Evolutionary conservation across 2,797 vertebrate species (phyloP).

Genomic region (Phylloscopus collybita): DNA sequence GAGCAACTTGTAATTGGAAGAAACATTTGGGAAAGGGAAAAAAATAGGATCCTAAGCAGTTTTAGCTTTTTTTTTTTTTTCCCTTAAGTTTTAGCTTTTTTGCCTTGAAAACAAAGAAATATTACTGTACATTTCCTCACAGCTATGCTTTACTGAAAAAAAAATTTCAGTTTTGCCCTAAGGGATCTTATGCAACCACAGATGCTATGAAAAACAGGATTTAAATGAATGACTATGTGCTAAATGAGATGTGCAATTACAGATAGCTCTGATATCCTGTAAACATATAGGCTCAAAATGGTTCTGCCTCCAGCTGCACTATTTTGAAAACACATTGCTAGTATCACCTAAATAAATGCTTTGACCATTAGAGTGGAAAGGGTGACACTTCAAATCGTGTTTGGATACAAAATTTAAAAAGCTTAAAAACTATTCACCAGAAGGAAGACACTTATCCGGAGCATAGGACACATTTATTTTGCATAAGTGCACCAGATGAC

Average conservation of each 20-base stretch:
- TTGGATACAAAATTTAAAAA: constrained; percentile 49
- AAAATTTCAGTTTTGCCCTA: neutral
- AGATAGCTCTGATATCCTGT: constrained; percentile 55
- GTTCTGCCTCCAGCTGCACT: constrained; percentile 48
- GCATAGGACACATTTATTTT: constrained; percentile 61
- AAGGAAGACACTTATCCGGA: constrained; percentile 58
- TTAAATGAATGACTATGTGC: constrained; percentile 56
- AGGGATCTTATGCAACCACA: neutral
- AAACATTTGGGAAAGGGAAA: neutral
- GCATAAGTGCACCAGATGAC: constrained; percentile 59
- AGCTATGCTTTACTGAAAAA: neutral
- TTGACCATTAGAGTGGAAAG: constrained; percentile 55
- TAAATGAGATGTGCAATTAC: constrained; percentile 52
- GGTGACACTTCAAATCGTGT: constrained; percentile 42
- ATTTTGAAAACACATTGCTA: constrained; percentile 53
- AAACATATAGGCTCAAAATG: constrained; percentile 45
- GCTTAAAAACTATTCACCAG: constrained; percentile 38
- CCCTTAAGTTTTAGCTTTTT: neutral
- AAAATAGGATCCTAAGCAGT: neutral
- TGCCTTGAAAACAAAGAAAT: constrained; percentile 7
- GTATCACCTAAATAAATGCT: constrained; percentile 63
- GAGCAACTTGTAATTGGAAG: neutral
- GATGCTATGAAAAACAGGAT: neutral
- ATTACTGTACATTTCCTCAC: neutral
- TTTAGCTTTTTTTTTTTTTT: neutral